Evolutionary conservation across 2,888 invertebrate genomes (phyloP), one percentile per base, ranked within the genome.

Genomic region (Plutella xylostella): DNA sequence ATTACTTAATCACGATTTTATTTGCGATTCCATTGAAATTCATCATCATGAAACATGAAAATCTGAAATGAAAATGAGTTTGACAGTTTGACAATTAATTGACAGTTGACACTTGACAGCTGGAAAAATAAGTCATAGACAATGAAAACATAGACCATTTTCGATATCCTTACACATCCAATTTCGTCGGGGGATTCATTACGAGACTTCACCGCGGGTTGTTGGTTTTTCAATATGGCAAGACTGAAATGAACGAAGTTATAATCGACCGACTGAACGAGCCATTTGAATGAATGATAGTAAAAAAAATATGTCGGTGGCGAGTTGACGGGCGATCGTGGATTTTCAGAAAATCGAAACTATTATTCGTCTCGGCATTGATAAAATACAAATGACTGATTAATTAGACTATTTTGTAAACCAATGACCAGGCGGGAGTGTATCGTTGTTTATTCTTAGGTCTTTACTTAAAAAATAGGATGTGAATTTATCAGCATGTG

Each of bases 401-500:
- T 39, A 25, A 15, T 39, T 25, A 14, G 6, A 22, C n/a, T 25
- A 28, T 25, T 7, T 14, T 39, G 9, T 39, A 39, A 3, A 28
- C 11, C 22, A 22, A 39, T 39, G 17, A 12, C 18, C 15, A 22
- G 12, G 14, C 39, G 25, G 14, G 25, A 22, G 31, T 19, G 31
- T 31, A 42, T 15, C 9, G 11, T 31, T n/a, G 33, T 21, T 19
- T 42, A 15, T 31, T 18, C 31, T 3, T 12, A 19, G 18, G 33
- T 31, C n/a, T 18, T 14, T 15, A 14, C 14, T 25, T 33, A 64
- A 62, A 64, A 60, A 60, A 61, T 54, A 64, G 59, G 69, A 70
- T 65, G 68, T 65, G 68, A 73, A n/a, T 72, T 72, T 62, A 61
- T 66, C 70, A 73, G 72, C 72, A 75, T 75, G 80, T 82, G 80